Conservation (phyloP, 2,797 vertebrate species). For the Saxicola maurus region DNA sequence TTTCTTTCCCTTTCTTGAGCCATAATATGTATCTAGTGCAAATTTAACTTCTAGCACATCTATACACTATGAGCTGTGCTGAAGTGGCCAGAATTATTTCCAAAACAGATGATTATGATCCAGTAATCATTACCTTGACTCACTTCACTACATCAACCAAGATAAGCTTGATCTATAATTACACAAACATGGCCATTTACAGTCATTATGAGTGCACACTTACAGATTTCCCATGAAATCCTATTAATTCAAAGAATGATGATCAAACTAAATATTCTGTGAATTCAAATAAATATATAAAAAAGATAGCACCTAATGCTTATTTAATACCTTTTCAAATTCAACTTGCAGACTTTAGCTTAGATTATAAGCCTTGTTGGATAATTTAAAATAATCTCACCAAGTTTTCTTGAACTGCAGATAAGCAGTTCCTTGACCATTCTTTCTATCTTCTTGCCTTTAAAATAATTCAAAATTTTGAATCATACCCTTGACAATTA, state of each 20-base stretch:
- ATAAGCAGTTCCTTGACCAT: conserved; percentile 27
- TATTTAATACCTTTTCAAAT: neutral
- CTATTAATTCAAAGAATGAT: neutral
- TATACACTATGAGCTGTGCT: neutral
- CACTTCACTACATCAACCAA: neutral
- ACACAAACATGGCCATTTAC: neutral
- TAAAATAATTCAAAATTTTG: conserved; percentile 50
- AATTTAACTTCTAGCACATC: neutral
- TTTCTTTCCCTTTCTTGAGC: neutral
- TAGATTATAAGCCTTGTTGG: neutral
- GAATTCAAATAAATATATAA: neutral
- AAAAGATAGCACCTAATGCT: neutral
- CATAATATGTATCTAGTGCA: neutral
- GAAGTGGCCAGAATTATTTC: neutral
- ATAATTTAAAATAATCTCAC: neutral
- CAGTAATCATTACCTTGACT: neutral
- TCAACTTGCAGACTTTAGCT: neutral
- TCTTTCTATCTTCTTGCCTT: conserved; percentile 11
- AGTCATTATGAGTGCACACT: neutral
- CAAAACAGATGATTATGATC: neutral
- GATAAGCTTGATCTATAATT: neutral
- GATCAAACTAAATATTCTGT: neutral
- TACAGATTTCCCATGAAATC: neutral
- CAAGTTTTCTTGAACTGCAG: neutral
- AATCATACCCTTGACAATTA: conserved; percentile 47